phyloP scores from a whole-genome alignment of 2,888 invertebrate genomes.

The Lymantria monacha region DNA sequence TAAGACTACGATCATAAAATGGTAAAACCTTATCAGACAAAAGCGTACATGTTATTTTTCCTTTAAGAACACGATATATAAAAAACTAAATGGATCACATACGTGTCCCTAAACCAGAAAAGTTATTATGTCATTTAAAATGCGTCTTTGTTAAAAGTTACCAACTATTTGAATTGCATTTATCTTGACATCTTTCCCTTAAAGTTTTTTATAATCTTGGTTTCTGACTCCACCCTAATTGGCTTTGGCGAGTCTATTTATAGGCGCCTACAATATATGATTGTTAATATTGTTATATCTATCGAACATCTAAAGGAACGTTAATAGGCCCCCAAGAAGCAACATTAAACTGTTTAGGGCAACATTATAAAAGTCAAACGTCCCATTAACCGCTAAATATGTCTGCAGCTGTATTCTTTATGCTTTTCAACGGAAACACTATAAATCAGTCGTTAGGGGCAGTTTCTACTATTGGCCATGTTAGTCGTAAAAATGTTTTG shows the following conservation, averaged over 20 bases:
- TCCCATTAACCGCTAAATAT: slow-evolving; percentile 61
- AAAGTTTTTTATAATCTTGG: not conserved
- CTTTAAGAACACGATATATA: too few relatives aligned
- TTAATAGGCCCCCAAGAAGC: slow-evolving; percentile 37
- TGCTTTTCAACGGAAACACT: slow-evolving; percentile 60
- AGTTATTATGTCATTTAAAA: too few relatives aligned
- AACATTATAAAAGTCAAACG: slow-evolving; percentile 39
- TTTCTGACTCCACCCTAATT: not conserved
- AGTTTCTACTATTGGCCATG: slow-evolving; percentile 61
- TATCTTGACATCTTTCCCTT: not conserved
- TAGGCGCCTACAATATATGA: slow-evolving; percentile 10
- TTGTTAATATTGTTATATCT: slow-evolving; percentile 10
- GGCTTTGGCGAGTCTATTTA: slow-evolving; percentile 4
- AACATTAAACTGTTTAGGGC: slow-evolving; percentile 35
- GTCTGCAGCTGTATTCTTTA: slow-evolving; percentile 69
- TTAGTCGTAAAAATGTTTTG: slow-evolving; percentile 67
- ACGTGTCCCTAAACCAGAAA: too few relatives aligned
- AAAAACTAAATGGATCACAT: too few relatives aligned
- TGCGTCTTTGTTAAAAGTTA: too few relatives aligned
- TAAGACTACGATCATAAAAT: too few relatives aligned
- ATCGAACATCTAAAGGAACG: slow-evolving; percentile 21
- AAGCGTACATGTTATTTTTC: too few relatives aligned
- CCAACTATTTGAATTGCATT: too few relatives aligned
- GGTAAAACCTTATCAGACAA: too few relatives aligned
- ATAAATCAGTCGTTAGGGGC: slow-evolving; percentile 65